phyloP scores from a whole-genome alignment of 2,888 invertebrate genomes.

The Notocelia uddmanniana region DNA sequence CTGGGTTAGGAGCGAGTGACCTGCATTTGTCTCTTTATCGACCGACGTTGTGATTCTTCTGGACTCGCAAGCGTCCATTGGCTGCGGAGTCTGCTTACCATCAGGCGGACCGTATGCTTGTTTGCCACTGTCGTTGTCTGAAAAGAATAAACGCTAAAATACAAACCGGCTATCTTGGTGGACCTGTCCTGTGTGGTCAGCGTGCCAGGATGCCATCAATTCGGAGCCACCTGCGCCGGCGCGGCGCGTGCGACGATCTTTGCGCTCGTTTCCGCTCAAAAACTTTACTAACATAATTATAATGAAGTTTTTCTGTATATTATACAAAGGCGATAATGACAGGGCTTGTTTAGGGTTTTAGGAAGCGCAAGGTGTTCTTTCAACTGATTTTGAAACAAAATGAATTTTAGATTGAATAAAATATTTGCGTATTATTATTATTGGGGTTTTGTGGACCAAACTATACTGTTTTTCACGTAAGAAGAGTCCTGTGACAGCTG shows the following conservation, averaged over 20 bases:
- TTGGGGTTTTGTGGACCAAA: background rate
- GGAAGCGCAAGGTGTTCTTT: background rate
- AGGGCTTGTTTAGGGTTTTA: background rate
- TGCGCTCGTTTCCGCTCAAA: slow-evolving; percentile 32
- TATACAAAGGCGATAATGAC: slow-evolving; percentile 1
- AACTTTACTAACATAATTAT: slow-evolving; percentile 28
- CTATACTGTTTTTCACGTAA: too few species aligned
- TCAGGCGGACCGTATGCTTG: too few species aligned
- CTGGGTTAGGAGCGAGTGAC: too few species aligned
- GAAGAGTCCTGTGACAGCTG: too few species aligned
- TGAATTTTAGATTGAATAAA: background rate
- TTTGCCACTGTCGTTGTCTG: too few species aligned
- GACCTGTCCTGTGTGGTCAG: slow-evolving; percentile 3
- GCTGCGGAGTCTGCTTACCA: too few species aligned
- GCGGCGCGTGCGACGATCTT: slow-evolving; percentile 43
- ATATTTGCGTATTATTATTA: background rate
- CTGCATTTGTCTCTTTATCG: too few species aligned
- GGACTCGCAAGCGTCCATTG: too few species aligned
- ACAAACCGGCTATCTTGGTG: background rate
- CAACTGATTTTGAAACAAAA: background rate
- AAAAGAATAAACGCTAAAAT: too few species aligned
- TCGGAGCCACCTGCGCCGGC: slow-evolving; percentile 31
- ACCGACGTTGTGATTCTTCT: too few species aligned
- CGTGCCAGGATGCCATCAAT: slow-evolving; percentile 34
- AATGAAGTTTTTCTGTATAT: slow-evolving; percentile 28